Evolutionary conservation across 2,888 invertebrate genomes (phyloP).

Genomic region (Drosophila longiperda): DNA sequence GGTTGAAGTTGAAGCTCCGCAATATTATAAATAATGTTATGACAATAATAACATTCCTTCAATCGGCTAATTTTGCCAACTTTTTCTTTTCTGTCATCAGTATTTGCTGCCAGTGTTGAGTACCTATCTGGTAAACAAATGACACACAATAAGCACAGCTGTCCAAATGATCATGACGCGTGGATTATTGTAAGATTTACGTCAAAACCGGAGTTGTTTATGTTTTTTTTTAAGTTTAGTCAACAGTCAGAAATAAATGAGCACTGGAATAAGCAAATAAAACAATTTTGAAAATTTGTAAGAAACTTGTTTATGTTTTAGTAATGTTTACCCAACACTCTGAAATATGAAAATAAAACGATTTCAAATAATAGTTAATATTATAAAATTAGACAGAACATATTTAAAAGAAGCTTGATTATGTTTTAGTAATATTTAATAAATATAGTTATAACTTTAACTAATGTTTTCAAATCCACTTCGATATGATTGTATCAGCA

Average conservation of each 20-base stretch:
- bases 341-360: background rate
- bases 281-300: too few relatives aligned
- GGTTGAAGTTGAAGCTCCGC: slow-evolving; percentile 7
- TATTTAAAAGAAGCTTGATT: background rate
- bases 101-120: slow-evolving; percentile 43
- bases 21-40: slow-evolving; percentile 15
- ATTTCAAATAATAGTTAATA: too few relatives aligned
- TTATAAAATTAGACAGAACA: background rate
- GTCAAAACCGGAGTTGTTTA: slow-evolving; percentile 20
- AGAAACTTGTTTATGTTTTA: slow-evolving; percentile 11
- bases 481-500: background rate
- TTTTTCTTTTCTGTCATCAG: slow-evolving; percentile 21
- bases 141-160: slow-evolving; percentile 20
- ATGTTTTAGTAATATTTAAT: too few relatives aligned
- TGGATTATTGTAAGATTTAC: slow-evolving; percentile 13
- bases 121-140: slow-evolving; percentile 29
- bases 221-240: too few relatives aligned
- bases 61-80: background rate
- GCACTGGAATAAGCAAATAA: too few relatives aligned
- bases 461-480: background rate
- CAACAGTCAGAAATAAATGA: too few relatives aligned
- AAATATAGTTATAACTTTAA: background rate
- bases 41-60: slow-evolving; percentile 20
- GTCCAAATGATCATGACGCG: slow-evolving; percentile 5
- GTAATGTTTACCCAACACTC: background rate